A percentile compares a stretch with the other conserved stretches of the same genome.
Conservation (phyloP, 2,888 invertebrate species). For the Thecocarcelia acutangulata region DNA sequence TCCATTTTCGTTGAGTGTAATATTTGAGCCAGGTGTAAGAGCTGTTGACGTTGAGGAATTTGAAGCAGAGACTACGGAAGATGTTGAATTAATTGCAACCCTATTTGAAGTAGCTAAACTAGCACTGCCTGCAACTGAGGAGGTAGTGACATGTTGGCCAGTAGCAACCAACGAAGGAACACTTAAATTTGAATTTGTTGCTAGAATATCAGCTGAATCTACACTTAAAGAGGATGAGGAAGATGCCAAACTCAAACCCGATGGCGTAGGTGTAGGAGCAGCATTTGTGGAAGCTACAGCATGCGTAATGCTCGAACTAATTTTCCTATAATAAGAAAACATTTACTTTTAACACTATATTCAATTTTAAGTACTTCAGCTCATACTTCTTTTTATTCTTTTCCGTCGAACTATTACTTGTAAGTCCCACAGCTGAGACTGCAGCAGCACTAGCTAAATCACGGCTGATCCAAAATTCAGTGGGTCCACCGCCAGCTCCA, state of each 20-base stretch:
- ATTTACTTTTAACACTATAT: not conserved
- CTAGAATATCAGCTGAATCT: conserved; percentile 75
- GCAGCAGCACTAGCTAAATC: conserved; percentile 84
- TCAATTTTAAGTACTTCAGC: conserved; percentile 39
- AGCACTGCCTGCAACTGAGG: conserved; percentile 70
- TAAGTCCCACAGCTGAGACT: conserved; percentile 88
- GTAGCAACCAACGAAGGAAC: conserved; percentile 56
- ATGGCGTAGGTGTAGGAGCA: conserved; percentile 67
- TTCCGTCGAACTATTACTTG: conserved; percentile 83
- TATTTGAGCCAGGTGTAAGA: conserved; percentile 73
- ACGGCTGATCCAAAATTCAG: conserved; percentile 86
- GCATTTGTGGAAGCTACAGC: conserved; percentile 69
- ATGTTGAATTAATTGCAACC: conserved; percentile 58
- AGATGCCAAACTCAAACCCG: conserved; percentile 78
- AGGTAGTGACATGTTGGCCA: conserved; percentile 70
- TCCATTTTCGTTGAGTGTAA: conserved; percentile 76
- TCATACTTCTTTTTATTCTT: conserved; percentile 77
- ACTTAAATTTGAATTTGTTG: conserved; percentile 58
- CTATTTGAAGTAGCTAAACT: conserved; percentile 66
- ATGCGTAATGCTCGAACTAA: conserved; percentile 71
- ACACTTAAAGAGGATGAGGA: conserved; percentile 77
- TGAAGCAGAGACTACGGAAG: conserved; percentile 70
- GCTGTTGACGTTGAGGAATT: conserved; percentile 72
- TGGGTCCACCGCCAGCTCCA: conserved; percentile 85
- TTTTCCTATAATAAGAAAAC: conserved; percentile 72